These are phyloP conservation scores for Falco rusticolus DNA, from an alignment of 2,797 vertebrate genomes.

Conservation along the genomic window DNA sequence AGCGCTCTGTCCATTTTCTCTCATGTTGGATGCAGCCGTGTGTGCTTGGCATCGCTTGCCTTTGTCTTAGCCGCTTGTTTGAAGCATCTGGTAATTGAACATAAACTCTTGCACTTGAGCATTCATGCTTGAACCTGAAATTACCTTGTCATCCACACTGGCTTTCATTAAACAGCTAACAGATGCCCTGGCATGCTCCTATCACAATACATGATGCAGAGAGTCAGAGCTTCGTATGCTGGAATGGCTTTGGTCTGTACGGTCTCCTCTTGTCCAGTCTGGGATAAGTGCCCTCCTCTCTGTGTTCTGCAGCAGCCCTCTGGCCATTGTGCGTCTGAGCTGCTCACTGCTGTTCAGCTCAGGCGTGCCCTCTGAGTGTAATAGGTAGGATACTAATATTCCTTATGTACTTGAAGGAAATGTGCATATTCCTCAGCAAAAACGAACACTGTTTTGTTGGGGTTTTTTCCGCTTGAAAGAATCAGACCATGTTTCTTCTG, in stretches of 20 bases:
- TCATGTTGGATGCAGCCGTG: not conserved
- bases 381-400: not conserved
- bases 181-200: constrained; percentile 22
- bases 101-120: constrained; percentile 32
- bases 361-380: not conserved
- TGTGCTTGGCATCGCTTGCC: not conserved
- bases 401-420: not conserved
- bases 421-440: not conserved
- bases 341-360: not conserved
- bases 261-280: not conserved
- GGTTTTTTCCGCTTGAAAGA: not conserved
- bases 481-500: not conserved
- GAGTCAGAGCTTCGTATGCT: not conserved
- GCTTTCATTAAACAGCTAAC: constrained; percentile 34
- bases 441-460: not conserved
- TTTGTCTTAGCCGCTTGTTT: constrained; percentile 27
- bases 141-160: constrained; percentile 44
- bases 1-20: not conserved
- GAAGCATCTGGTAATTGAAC: constrained; percentile 56
- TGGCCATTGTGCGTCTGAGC: not conserved
- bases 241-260: not conserved
- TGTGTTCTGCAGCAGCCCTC: not conserved
- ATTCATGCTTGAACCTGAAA: constrained; percentile 61
- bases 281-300: not conserved
- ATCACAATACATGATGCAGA: not conserved